Conservation (phyloP, 1,140 invertebrate genomes). For the Drosophila varians region DNA sequence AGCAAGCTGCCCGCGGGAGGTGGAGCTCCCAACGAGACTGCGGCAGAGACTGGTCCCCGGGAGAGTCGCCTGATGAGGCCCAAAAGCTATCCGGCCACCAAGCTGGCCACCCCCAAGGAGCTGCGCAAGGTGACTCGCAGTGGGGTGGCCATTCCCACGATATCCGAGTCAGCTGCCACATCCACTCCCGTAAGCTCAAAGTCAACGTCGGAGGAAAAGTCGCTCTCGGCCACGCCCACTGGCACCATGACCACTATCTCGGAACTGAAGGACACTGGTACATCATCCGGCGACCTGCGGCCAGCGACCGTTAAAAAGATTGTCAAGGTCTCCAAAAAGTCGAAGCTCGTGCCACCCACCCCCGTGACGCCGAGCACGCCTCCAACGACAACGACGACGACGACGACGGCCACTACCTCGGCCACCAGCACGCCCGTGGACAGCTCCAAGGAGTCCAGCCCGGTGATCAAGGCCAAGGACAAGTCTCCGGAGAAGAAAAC, state of each 20-base stretch:
- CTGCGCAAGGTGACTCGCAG: slow-evolving; percentile 64
- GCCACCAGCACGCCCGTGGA: slow-evolving; percentile 69
- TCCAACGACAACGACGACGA: slow-evolving; percentile 22
- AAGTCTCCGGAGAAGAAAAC: slow-evolving; percentile 78
- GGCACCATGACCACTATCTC: slow-evolving; percentile 16
- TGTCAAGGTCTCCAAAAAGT: slow-evolving; percentile 73
- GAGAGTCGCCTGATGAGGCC: slow-evolving; percentile 75
- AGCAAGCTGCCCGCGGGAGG: slow-evolving; percentile 29
- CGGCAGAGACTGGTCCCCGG: slow-evolving; percentile 11
- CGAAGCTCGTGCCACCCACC: slow-evolving; percentile 66
- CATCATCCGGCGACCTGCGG: slow-evolving; percentile 51
- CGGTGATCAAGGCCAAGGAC: slow-evolving; percentile 58
- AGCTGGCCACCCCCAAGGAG: slow-evolving; percentile 79
- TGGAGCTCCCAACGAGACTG: not conserved
- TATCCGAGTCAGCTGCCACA: slow-evolving; percentile 25
- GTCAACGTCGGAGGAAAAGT: slow-evolving; percentile 62
- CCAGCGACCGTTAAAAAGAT: slow-evolving; percentile 62
- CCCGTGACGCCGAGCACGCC: slow-evolving; percentile 42
- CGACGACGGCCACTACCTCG: slow-evolving; percentile 36
- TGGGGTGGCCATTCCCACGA: slow-evolving; percentile 62
- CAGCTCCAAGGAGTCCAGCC: slow-evolving; percentile 73
- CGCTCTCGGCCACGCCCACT: slow-evolving; percentile 30
- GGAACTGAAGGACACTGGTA: slow-evolving; percentile 47
- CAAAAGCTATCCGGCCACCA: slow-evolving; percentile 85
- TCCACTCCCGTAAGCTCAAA: slow-evolving; percentile 41